Base-by-base conservation (phyloP, 2,888 invertebrate genomes). In the Meiosimyza decipiens region DNA sequence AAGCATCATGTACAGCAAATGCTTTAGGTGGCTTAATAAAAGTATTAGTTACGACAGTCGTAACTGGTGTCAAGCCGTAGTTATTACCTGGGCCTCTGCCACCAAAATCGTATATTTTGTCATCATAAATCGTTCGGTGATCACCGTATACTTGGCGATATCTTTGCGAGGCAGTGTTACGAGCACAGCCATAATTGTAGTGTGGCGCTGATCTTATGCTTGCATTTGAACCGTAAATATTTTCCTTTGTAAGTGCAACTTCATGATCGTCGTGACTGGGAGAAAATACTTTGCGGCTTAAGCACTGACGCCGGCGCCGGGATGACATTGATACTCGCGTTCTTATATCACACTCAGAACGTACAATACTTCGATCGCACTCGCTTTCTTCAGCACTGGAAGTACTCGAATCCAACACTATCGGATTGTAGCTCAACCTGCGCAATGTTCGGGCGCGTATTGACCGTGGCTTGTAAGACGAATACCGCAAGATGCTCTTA, bases 401-500 rank as follows among this genome's bases (percentile, higher is more conserved):
- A 73, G 89, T 89, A 71, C 89, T 88, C 40, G 88, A 88, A 77
- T 89, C 89, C 71, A 88, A 85, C 7, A 88, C 88, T 79, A 89
- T 88, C 33, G 90, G 90, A 84, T 90, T 90, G 79, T 90, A 90
- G 76, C 90, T 90, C 76, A 90, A 87, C 13, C 90, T 85, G 3
- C 85, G 80, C 71, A 86, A 74, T 57, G 90, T 90, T 57, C 90
- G 87, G 68, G 90, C 90, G 67, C 89, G 87, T 54, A 90, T 86
- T 62, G 89, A 89, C 65, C 89, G 88, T 13, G 87, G 86, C 67
- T 87, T 87, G 75, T 85, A 86, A 15, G 81, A 78, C 5, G 80
- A 78, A 22, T 74, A 76, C 0, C 60, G 57, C 47, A 66, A 11
- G 22, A 68, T 71, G 15, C 70, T 64, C 3, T 54, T 52, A 12